These are phyloP conservation scores for Polypedilum vanderplanki DNA, from an alignment of 1,140 invertebrate species.

Conservation along the genomic window DNA sequence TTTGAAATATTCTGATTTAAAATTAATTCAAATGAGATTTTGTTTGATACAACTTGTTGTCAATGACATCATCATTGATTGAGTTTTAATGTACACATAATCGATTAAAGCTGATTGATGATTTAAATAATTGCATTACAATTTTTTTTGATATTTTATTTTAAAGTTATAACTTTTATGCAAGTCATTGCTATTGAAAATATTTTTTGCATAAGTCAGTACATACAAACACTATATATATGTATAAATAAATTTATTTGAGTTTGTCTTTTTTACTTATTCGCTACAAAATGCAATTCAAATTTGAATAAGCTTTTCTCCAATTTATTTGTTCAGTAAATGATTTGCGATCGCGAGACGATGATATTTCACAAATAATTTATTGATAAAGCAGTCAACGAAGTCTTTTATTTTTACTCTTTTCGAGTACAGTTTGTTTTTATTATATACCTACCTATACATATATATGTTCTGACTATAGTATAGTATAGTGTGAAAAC, in stretches of 20 bases:
- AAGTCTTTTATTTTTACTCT: neutral
- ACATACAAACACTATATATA: no score
- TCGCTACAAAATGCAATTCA: neutral
- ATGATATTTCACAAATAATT: slow-evolving; percentile 20
- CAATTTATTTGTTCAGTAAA: neutral
- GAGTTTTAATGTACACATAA: no score
- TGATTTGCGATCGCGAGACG: slow-evolving; percentile 21
- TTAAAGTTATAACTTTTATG: no score
- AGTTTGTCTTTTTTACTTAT: no score
- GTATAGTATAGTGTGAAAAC: neutral
- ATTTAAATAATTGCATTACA: no score
- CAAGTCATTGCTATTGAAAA: neutral
- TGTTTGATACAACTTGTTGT: neutral
- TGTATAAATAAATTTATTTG: no score
- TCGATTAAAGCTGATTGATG: no score
- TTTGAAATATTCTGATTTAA: neutral
- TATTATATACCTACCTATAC: no score
- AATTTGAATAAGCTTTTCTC: neutral
- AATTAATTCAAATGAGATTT: neutral
- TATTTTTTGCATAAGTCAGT: no score
- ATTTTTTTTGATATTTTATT: no score
- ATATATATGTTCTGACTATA: neutral
- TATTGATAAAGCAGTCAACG: slow-evolving; percentile 12
- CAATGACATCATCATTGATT: neutral
- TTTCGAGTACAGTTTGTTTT: neutral